These are phyloP conservation scores for Schizaphis graminum DNA, from an alignment of 2,888 invertebrate species.

Conservation along the genomic window DNA sequence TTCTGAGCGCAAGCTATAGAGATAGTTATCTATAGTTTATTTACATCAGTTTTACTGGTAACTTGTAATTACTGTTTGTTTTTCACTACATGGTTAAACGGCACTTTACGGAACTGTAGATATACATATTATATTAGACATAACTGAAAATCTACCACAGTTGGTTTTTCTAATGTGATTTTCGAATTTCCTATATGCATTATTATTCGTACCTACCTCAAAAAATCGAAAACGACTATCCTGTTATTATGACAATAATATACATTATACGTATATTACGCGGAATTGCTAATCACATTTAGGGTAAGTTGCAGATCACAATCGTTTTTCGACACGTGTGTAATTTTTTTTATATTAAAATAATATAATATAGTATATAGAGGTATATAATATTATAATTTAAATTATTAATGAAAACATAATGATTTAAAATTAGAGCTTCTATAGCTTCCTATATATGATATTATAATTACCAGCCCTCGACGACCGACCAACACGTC, in stretches of 20 bases:
- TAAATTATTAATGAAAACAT: constrained; percentile 5
- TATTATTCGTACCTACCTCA: not conserved
- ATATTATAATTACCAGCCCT: not conserved
- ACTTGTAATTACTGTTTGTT: not conserved
- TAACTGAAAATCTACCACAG: not conserved
- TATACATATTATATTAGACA: not conserved
- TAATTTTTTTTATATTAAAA: not conserved
- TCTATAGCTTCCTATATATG: not conserved
- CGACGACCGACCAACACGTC: not conserved
- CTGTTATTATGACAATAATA: not conserved
- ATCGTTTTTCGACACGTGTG: not conserved
- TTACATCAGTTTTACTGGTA: not conserved
- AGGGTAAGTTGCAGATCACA: not conserved
- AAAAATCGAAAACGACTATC: not conserved
- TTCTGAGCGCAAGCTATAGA: not conserved
- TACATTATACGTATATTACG: not conserved
- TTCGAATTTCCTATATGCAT: not conserved
- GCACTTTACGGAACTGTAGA: not conserved
- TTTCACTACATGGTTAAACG: not conserved
- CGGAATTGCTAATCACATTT: not conserved
- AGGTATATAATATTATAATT: not conserved
- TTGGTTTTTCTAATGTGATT: not conserved
- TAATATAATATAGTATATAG: not conserved
- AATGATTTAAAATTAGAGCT: not conserved
- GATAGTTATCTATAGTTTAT: not conserved